A percentile compares a stretch with the other conserved stretches of the same genome.
Evolutionary conservation across 92 coral and sea anemone species (phyloP).

Genomic region (Montipora capitata): DNA sequence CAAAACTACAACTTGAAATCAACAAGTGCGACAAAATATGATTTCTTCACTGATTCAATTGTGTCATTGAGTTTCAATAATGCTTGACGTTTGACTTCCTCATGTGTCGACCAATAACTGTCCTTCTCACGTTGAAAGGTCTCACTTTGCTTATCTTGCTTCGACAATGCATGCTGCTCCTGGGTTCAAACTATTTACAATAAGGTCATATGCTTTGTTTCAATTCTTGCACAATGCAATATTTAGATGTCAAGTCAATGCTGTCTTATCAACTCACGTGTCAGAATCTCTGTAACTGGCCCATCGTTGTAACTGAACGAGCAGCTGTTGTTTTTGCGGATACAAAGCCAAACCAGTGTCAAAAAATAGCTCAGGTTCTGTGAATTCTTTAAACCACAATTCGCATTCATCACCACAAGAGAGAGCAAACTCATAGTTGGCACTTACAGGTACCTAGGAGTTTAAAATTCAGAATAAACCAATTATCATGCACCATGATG

Average conservation of each 20-base stretch:
- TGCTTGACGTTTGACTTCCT: no score
- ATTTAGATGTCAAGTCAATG: background rate
- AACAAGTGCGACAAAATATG: no score
- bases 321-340: slow-evolving; percentile 10
- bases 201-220: no score
- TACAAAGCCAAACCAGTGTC: background rate
- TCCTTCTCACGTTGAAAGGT: no score
- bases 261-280: slow-evolving; percentile 18
- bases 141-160: background rate
- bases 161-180: background rate
- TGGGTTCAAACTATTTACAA: no score
- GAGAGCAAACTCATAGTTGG: slow-evolving; percentile 42
- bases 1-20: no score
- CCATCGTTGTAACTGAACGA: slow-evolving; percentile 71
- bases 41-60: no score
- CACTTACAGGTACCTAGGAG: slow-evolving; percentile 58
- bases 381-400: slow-evolving; percentile 50
- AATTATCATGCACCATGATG: no score
- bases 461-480: no score
- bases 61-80: no score
- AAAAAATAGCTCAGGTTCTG: slow-evolving; percentile 38
- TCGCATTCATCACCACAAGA: slow-evolving; percentile 78
- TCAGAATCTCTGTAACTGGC: slow-evolving; percentile 55
- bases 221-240: no score
- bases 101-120: no score